Base-by-base conservation (phyloP, 1,140 invertebrate species). In the Dendrolimus punctatus region DNA sequence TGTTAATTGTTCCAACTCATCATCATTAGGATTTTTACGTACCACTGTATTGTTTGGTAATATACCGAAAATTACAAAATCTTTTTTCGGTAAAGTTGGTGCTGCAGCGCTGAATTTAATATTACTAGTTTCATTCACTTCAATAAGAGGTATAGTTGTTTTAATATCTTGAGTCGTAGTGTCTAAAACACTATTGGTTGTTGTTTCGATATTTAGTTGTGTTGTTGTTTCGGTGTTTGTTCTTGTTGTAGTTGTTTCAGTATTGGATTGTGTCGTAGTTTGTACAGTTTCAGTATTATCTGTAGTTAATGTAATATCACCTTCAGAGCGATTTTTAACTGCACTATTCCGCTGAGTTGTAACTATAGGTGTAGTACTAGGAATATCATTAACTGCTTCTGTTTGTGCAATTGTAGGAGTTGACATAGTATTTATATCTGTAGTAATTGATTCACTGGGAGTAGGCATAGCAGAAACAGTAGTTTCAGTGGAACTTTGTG, bases 21-120 rank as follows among this genome's bases (percentile, higher is more conserved):
- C 90, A 68, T 91, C 89, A 69, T 91, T 91, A 57, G 92, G 91
- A 56, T 90, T 88, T 85, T 93, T 93, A 73, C 91, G 89, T 66
- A 93, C 90, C 66, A 93, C 91, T 46, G 92, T 93, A 76, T 93
- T 93, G 74, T 93, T 93, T 38, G 91, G 91, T 64, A 92, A 89
- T 63, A 93, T 91, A 65, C 91, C 92, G 69, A 92, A 93, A 57
- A 93, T 89, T 48, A 90, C 87, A 76, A 91, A 93, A 84, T 93
- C 92, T 71, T 90, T 89, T 69, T 89, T 87, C 55, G 91, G 89
- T 66, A 85, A 74, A 8, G 62, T 54, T 60, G 73, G 48, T 66
- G 68, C 71, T 40, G 56, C 60, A 44, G 67, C 57, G 46, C 58
- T 68, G 52, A 57, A 52, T 67, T 62, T 63, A 62, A 53, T 69